Base-by-base conservation (phyloP, 2,113 vertebrate species). In the Macroglossus sobrinus region DNA sequence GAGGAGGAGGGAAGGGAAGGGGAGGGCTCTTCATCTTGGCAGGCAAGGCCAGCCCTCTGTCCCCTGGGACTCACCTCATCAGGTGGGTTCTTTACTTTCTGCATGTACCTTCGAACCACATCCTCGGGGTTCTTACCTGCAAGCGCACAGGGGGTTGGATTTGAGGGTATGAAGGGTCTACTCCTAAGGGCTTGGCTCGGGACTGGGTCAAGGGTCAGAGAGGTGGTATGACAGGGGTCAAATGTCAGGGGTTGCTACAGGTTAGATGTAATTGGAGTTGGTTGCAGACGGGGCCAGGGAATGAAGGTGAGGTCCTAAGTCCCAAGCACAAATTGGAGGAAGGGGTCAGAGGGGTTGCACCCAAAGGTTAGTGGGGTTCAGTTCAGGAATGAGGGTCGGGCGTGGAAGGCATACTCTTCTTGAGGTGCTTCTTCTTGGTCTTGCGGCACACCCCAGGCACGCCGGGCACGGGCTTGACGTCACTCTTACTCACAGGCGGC, bases 401-500 rank as follows among this genome's bases (percentile, higher is more conserved):
- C 4, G 1, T 0, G 0, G 2, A 19, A 11, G 94, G 45, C 99
- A 95, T 98, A 99, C 99, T 99, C 98, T 98, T 99, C 94, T 99
- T 99, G 89, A 99, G 99, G 92, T 99, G 99, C 95, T 99, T 99
- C 93, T 99, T 99, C 97, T 99, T 99, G 95, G 99, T 99, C 98
- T 99, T 99, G 98, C 99, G 99, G 91, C 99, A 99, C 98, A 99
- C 99, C 80, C 99, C 99, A 0, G 98, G 99, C 96, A 99, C 98
- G 2, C 99, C 99, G 0, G 99, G 99, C 84, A 99, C 99, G 0
- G 99, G 99, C 97, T 99, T 99, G 98, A 99, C 99, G 97, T 99
- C 99, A 0, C 99, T 99, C 98, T 99, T 99, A 98, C 98, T 99
- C 98, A 99, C 99, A 3, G 99, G 99, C 0, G 99, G 99, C 0